Evolutionary conservation across 2,888 invertebrate species (phyloP).

Genomic region (Merodon equestris): DNA sequence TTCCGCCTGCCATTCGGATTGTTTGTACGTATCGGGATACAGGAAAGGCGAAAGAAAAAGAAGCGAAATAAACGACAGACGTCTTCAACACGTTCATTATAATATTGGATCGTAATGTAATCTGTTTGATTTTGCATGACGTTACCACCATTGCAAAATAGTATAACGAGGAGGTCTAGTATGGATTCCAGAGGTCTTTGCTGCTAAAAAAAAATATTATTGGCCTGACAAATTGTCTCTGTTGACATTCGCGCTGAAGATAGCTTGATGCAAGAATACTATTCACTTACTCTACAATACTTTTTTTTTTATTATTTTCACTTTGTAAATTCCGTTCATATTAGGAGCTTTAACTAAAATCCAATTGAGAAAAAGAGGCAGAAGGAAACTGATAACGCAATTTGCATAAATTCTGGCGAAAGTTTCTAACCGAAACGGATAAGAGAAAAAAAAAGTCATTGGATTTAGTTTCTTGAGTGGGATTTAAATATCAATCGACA

Average conservation of each 20-base stretch:
- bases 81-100: constrained; percentile 31
- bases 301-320: not conserved
- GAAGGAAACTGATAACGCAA: constrained; percentile 11
- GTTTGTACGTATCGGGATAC: too few species aligned
- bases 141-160: constrained; percentile 21
- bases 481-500: constrained; percentile 25
- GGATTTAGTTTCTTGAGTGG: constrained; percentile 3
- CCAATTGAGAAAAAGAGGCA: too few species aligned
- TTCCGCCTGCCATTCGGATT: not conserved
- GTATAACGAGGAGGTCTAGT: not conserved
- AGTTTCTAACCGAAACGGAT: constrained; percentile 5
- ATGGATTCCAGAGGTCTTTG: constrained; percentile 3
- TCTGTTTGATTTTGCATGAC: constrained; percentile 35
- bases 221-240: constrained; percentile 21
- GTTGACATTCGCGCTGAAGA: constrained; percentile 17
- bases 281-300: not conserved
- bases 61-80: constrained; percentile 5
- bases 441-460: not conserved
- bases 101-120: constrained; percentile 37
- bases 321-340: too few species aligned
- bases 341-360: too few species aligned
- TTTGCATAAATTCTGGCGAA: not conserved
- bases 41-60: too few species aligned
- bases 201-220: not conserved
- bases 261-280: not conserved